Percentiles rank a stretch among this genome's conserved stretches.
These are phyloP conservation scores for Oreochromis tanganicae DNA, from an alignment of 2,113 vertebrate species.

Conservation along the genomic window DNA sequence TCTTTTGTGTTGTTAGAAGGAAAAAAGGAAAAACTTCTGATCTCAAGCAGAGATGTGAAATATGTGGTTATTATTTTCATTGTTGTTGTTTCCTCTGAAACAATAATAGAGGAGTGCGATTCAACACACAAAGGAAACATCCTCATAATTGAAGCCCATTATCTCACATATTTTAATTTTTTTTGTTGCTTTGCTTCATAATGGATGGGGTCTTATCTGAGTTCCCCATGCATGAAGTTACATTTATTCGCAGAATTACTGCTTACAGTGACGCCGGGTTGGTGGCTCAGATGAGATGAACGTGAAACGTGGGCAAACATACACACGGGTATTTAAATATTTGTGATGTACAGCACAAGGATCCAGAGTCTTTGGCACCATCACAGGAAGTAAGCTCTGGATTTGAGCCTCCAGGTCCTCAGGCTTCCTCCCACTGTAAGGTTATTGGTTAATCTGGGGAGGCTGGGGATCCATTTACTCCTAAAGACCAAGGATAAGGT, in stretches of 20 bases:
- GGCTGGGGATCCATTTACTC: fast-evolving
- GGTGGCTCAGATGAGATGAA: neutral
- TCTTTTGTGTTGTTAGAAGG: neutral
- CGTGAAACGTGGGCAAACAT: neutral
- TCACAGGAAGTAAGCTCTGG: neutral
- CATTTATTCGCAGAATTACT: neutral
- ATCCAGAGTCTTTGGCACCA: neutral
- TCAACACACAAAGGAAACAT: neutral
- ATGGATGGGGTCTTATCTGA: conserved; percentile 9
- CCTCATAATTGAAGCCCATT: conserved; percentile 3
- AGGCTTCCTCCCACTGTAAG: neutral
- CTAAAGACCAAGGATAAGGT: neutral
- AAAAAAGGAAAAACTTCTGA: neutral
- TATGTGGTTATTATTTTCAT: neutral
- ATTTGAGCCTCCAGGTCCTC: fast-evolving
- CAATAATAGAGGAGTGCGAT: neutral
- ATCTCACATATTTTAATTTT: neutral
- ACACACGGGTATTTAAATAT: neutral
- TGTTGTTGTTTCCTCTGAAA: conserved; percentile 2
- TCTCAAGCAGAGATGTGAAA: neutral
- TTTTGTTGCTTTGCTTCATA: neutral
- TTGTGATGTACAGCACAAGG: neutral
- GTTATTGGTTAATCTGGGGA: neutral
- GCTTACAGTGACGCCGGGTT: neutral
- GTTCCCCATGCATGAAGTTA: neutral